Base-by-base conservation (phyloP, 2,797 vertebrate genomes). In the Microchirus variegatus region DNA sequence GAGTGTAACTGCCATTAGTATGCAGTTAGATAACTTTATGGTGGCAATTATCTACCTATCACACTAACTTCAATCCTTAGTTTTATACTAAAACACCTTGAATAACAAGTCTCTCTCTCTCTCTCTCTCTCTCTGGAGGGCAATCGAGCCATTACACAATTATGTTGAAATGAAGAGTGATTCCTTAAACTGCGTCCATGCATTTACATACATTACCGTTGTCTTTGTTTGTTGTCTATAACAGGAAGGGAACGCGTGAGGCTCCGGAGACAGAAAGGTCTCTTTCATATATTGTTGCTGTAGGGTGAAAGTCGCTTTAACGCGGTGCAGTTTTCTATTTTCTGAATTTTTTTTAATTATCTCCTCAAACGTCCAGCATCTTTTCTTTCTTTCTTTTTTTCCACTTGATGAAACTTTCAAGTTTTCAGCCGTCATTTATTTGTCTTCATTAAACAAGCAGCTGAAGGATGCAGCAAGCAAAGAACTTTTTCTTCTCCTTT, bases 121-220 rank as follows among this genome's bases (percentile, higher is more conserved):
- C 26, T 31, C 67, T 70, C 22, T 36, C 26, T 31, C 31, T 31
- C 67, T 70, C 22, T 36, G 18, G 77, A 69, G 79, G 75, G 66
- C 64, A 78, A 78, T 79, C 19, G 61, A 68, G 70, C 69, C 77
- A 78, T 82, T 81, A 81, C 62, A 75, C 69, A 59, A 63, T 86
- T 84, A 76, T 80, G 63, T 75, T 71, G 51, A 84, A 84, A 84
- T 77, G 75, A 80, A 75, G 59, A 80, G 71, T 73, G 81, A 57
- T 67, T 82, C 59, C 52, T 70, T 50, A 37, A 59, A 66, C 67
- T 64, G 45, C 65, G 65, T 76, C 59, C 72, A 67, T 87, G 52
- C 62, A 80, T 78, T 82, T 81, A 68, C 78, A 82, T 81, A 64
- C 73, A 82, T 71, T 73, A 77, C 57, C 54, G 55, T 74, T 67